These are phyloP conservation scores for Gracilinanus agilis DNA, from an alignment of 2,113 vertebrate species.

Conservation along the genomic window DNA sequence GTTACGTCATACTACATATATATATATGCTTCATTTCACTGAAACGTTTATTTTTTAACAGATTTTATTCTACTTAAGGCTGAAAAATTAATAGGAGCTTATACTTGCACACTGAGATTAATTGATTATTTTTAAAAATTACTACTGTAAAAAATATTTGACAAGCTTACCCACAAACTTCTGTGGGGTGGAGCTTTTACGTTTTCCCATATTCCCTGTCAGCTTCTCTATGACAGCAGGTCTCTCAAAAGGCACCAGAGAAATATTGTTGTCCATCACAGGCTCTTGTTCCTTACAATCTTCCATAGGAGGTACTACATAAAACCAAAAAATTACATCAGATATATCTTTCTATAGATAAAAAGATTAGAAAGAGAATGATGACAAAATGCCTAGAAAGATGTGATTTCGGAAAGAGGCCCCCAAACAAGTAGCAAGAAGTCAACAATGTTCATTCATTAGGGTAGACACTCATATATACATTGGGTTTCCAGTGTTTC, in stretches of 20 bases:
- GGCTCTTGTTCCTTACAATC: constrained; percentile 92
- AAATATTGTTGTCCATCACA: constrained; percentile 91
- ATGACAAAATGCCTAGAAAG: background rate
- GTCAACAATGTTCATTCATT: background rate
- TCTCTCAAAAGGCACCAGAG: constrained; percentile 94
- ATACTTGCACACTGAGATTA: constrained; percentile 15
- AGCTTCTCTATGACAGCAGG: constrained; percentile 98
- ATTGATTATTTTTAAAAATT: background rate
- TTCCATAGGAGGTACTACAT: constrained; percentile 90
- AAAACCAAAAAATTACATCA: constrained; percentile 85
- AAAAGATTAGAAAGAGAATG: constrained; percentile 33
- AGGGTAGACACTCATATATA: background rate
- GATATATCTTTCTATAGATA: constrained; percentile 79
- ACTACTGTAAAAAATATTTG: constrained; percentile 65
- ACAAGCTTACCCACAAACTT: constrained; percentile 98
- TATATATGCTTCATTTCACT: background rate
- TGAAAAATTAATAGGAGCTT: constrained; percentile 15
- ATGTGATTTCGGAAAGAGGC: background rate
- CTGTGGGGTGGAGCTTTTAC: constrained; percentile 99
- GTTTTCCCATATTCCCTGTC: constrained; percentile 96
- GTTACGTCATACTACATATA: background rate
- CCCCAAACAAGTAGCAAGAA: constrained; percentile 11
- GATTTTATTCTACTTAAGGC: background rate
- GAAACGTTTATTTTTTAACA: background rate
- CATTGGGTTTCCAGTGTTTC: background rate